Base-by-base conservation (phyloP, 2,888 invertebrate genomes). In the Cerceris ruficornis region DNA sequence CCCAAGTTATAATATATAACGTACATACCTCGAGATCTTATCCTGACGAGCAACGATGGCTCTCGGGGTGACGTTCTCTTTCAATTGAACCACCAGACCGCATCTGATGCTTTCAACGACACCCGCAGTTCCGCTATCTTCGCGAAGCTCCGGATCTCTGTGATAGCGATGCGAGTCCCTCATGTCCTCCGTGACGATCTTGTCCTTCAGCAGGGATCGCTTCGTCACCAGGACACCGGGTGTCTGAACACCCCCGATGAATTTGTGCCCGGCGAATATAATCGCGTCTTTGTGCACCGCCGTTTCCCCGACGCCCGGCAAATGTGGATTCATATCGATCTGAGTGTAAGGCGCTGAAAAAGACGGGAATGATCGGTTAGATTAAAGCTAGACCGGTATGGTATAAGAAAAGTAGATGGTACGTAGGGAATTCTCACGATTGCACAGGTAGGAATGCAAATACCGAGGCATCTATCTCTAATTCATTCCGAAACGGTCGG, bases 221-320 rank as follows among this genome's bases (percentile, higher is more conserved):
- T 95, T 95, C 17, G 93, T 93, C 17, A 95, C 93, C 8, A 94
- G 92, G 13, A 95, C 93, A 91, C 95, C 95, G 11, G 98, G 97
- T 0, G 98, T 97, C 89, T 97, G 97, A 0, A 97, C 96, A 0
- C 98, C 98, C 0, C 98, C 98, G 50, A 97, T 94, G 91, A 98
- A 98, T 92, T 98, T 98, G 93, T 98, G 98, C 62, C 97, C 96
- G 67, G 97, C 96, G 91, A 98, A 96, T 92, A 97, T 97, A 70
- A 98, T 93, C 0, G 97, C 98, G 92, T 98, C 98, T 90, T 98
- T 98, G 92, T 96, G 95, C 54, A 96, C 95, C 87, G 95, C 94
- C n/a, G 94, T 91, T 81, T 95, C 95, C 75, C 95, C 95, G 1
- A 95, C 95, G 49, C 96, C 96, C 5, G 95, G 94, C 43, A 95